These are phyloP conservation scores for Zhuqinia jingwanae DNA, from an alignment of 2,888 invertebrate genomes.

Conservation along the genomic window DNA sequence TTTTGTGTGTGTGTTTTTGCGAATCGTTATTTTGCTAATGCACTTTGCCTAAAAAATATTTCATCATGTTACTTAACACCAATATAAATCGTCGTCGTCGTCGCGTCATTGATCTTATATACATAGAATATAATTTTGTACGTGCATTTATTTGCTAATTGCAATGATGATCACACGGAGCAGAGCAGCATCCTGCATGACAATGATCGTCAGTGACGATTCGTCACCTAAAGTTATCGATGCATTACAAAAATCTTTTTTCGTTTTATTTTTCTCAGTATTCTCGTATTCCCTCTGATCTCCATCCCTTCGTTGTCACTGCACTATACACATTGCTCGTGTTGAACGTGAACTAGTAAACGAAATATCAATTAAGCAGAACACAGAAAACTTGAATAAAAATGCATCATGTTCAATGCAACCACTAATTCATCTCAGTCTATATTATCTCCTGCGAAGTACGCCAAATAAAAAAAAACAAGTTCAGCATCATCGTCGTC, in stretches of 20 bases:
- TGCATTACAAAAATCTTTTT: constrained; percentile 32
- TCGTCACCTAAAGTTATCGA: constrained; percentile 49
- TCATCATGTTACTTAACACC: constrained; percentile 64
- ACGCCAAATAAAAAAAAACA: too few species aligned
- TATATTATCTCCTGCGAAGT: too few species aligned
- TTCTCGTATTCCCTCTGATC: too few species aligned
- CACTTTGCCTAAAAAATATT: constrained; percentile 38
- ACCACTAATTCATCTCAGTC: not conserved
- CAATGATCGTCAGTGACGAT: constrained; percentile 48
- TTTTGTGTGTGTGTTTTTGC: constrained; percentile 41
- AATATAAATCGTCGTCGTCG: too few species aligned
- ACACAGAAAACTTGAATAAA: constrained; percentile 31
- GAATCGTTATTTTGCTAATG: constrained; percentile 27
- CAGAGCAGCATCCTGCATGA: constrained; percentile 48
- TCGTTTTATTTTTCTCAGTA: constrained; percentile 50
- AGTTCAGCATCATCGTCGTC: constrained; percentile 4
- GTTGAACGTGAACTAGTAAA: constrained; percentile 64
- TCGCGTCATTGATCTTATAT: constrained; percentile 56
- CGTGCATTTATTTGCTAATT: constrained; percentile 57
- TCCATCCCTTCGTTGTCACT: constrained; percentile 38
- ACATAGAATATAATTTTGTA: constrained; percentile 42
- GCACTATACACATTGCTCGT: too few species aligned
- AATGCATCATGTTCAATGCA: constrained; percentile 26
- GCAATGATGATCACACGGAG: constrained; percentile 45
- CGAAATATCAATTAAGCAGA: constrained; percentile 65